Base-by-base conservation (phyloP, 2,888 invertebrate species). In the Callimorpha dominula region DNA sequence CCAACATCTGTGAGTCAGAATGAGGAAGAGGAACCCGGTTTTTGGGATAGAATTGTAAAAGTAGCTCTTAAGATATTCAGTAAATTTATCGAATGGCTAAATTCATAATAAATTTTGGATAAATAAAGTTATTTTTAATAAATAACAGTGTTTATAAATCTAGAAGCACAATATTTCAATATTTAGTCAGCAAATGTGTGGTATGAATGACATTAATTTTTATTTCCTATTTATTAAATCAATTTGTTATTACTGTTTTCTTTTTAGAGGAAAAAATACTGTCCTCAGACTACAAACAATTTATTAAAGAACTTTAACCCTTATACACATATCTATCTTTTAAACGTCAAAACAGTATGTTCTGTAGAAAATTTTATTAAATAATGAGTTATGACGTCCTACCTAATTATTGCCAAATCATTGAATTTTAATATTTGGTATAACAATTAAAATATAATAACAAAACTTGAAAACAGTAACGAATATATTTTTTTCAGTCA, bases 51-150 rank as follows among this genome's bases (percentile, higher is more conserved):
- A 85, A 89, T 96, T 15, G 91, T 95, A 31, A 94, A 91, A 89
- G 91, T 94, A 72, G 95, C 95, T 40, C 80, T 96, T 20, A 95
- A 93, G 83, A 78, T 96, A 76, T 94, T 96, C 63, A 93, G 89
- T 78, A 89, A 82, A 85, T 95, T 96, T 80, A 85, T 96, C 71
- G 94, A 95, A 84, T 96, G 96, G 96, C 84, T 96, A 54, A 96
- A 96, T 85, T 87, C 92, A 6, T 94, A 85, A 75, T 77, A 75
- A 60, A 14, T 4, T 40, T 40, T 66, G 4, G 11, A 60, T 31
- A 60, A 60, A 60, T 31, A 60, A 52, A 17, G 0, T 17, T 7
- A 14, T 20, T 46, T 46, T 6, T 46, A 46, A 46, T 4, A 46
- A 46, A 46, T 46, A 3, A 3, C 43, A 46, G 43, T 46, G 4